phyloP scores from a whole-genome alignment of 2,797 vertebrate species.

The Liasis olivaceus region DNA sequence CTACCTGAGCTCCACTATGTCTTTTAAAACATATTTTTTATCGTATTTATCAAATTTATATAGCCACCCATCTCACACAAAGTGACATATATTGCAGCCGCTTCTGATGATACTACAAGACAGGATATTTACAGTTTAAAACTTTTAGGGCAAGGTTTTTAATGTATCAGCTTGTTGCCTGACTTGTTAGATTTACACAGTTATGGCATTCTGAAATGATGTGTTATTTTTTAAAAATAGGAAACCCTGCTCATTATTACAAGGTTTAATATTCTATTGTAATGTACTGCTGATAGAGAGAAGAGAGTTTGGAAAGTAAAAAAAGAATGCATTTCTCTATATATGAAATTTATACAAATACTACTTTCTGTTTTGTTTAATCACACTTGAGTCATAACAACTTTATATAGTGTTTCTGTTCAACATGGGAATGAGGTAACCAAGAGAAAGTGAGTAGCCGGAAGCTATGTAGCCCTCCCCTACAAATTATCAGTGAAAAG shows the following conservation, averaged over 20 bases:
- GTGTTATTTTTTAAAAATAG: not conserved
- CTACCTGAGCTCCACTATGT: not conserved
- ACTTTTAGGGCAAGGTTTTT: not conserved
- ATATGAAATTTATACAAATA: not conserved
- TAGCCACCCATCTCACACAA: no score
- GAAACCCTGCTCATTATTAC: not conserved
- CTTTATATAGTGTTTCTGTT: not conserved
- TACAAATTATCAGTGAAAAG: not conserved
- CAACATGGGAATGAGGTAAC: no score
- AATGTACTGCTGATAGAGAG: not conserved
- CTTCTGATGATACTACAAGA: not conserved
- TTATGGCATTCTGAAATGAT: not conserved
- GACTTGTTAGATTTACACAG: not conserved
- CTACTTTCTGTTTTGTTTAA: not conserved
- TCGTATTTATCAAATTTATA: no score
- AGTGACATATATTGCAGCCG: no score
- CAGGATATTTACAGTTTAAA: not conserved
- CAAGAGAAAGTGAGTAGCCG: not conserved
- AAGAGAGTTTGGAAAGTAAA: not conserved
- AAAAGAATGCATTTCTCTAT: not conserved
- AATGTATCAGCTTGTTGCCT: not conserved
- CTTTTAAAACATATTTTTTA: not conserved
- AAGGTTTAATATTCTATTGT: not conserved
- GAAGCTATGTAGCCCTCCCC: not conserved
- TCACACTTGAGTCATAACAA: not conserved